Conservation (phyloP, 2,113 vertebrate genomes). For the Psilopogon haemacephalus region DNA sequence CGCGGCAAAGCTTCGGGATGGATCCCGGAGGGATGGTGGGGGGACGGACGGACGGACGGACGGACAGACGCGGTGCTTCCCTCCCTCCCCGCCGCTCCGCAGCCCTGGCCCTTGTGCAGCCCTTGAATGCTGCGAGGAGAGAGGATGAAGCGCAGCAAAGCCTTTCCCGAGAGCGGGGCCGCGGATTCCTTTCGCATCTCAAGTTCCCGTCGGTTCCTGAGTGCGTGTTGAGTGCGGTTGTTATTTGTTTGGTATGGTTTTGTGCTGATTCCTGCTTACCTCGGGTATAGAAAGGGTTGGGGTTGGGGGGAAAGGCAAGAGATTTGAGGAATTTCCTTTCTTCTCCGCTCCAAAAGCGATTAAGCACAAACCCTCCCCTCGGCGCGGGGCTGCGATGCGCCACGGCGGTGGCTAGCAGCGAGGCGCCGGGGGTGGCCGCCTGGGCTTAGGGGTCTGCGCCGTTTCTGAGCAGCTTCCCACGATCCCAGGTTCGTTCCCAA, state of each 20-base stretch:
- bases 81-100: background rate
- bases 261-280: background rate
- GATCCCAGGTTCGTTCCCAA: background rate
- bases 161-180: background rate
- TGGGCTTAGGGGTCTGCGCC: fast-evolving
- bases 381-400: fast-evolving
- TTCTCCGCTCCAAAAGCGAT: background rate
- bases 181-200: background rate
- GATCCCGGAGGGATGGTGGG: background rate
- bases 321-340: constrained; percentile 2
- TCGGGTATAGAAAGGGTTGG: background rate
- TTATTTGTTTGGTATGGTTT: constrained; percentile 15
- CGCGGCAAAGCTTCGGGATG: background rate
- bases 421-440: background rate
- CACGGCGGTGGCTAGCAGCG: background rate
- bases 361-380: background rate
- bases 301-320: background rate
- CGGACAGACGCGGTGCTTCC: fast-evolving
- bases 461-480: background rate
- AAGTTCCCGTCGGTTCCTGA: background rate
- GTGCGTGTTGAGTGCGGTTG: background rate
- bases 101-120: background rate
- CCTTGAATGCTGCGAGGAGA: background rate
- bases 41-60: too few relatives aligned
- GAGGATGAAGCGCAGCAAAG: background rate